These are phyloP conservation scores for Champsocephalus esox DNA, from an alignment of 2,797 vertebrate genomes.

Conservation along the genomic window DNA sequence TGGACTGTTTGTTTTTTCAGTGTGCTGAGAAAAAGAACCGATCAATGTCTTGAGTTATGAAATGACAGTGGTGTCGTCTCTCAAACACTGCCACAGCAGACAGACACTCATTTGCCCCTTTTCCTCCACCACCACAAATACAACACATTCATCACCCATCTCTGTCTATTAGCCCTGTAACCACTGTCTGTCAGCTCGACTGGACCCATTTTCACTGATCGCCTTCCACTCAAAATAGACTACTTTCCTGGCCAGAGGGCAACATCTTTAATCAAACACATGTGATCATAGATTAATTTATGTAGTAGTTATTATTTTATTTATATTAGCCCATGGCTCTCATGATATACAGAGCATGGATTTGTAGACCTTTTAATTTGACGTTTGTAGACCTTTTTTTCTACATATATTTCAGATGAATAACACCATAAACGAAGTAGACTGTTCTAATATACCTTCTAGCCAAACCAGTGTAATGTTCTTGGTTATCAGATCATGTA, in stretches of 20 bases:
- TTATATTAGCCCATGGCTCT: constrained; percentile 15
- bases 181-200: constrained; percentile 39
- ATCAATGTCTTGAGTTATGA: constrained; percentile 87
- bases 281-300: constrained; percentile 32
- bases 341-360: constrained; percentile 15
- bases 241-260: constrained; percentile 26
- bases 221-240: constrained; percentile 21
- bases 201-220: constrained; percentile 33
- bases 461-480: background rate
- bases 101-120: constrained; percentile 62
- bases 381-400: too few species aligned
- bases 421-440: constrained; percentile 9
- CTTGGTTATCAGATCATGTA: background rate
- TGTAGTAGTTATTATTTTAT: constrained; percentile 14
- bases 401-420: constrained; percentile 29
- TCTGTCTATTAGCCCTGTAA: constrained; percentile 53
- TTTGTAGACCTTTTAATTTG: background rate
- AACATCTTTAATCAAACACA: constrained; percentile 36
- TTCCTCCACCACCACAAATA: constrained; percentile 34
- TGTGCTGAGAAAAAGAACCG: constrained; percentile 60
- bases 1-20: constrained; percentile 73
- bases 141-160: constrained; percentile 66
- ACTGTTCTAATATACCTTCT: background rate
- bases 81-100: constrained; percentile 68
- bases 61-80: constrained; percentile 78